Conservation (phyloP, 2,113 vertebrate genomes). For the Neomonachus schauinslandi region DNA sequence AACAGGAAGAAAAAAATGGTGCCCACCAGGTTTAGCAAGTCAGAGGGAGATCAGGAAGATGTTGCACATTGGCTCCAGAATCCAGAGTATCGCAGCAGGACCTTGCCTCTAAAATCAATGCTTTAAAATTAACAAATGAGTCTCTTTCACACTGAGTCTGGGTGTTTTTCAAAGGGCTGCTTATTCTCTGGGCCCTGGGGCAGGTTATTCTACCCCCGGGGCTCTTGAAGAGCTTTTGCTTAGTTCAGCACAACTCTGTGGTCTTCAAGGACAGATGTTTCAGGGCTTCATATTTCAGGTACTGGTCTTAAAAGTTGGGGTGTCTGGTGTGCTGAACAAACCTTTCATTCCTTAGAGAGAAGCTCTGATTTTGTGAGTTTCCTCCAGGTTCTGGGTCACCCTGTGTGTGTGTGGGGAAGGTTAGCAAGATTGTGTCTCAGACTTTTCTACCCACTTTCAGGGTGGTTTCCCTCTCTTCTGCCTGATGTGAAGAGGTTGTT, state of each 20-base stretch:
- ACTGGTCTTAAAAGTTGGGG: not conserved
- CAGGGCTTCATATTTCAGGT: not conserved
- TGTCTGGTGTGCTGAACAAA: not conserved
- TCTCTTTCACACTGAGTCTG: not conserved
- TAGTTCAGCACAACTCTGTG: not conserved
- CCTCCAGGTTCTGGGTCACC: not conserved
- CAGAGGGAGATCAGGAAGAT: not conserved
- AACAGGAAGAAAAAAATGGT: not conserved
- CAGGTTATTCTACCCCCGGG: not conserved
- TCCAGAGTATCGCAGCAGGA: not conserved
- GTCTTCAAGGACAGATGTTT: not conserved
- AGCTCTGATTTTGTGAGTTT: not conserved
- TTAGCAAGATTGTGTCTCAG: not conserved
- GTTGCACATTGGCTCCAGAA: no score
- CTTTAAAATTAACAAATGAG: not conserved
- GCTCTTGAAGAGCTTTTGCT: not conserved
- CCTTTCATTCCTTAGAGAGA: not conserved
- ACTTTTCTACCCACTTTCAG: not conserved
- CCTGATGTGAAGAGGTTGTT: not conserved
- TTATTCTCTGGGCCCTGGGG: not conserved
- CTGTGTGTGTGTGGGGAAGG: no score
- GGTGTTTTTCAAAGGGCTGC: not conserved
- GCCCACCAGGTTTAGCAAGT: not conserved
- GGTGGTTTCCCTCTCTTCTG: not conserved
- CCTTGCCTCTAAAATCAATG: not conserved